Conservation (phyloP, 2,888 invertebrate genomes). For the Dendrolimus houi region DNA sequence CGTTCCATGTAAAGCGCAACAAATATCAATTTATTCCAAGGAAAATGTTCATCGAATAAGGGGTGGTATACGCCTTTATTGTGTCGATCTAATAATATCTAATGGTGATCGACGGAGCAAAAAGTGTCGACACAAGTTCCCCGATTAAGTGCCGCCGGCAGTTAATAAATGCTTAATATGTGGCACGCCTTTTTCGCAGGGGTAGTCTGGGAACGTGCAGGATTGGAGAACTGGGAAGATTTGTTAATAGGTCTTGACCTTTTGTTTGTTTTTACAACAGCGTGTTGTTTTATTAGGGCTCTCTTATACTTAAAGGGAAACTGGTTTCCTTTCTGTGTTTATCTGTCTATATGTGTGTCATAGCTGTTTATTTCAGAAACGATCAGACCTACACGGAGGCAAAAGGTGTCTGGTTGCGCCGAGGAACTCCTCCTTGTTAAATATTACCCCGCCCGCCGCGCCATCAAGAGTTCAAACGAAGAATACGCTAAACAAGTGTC, state of each 20-base stretch:
- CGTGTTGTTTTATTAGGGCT: too few species aligned
- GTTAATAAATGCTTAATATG: conserved; percentile 25
- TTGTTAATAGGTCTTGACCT: not conserved
- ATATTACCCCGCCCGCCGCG: too few species aligned
- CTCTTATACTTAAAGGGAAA: too few species aligned
- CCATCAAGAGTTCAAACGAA: too few species aligned
- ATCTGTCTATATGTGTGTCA: too few species aligned
- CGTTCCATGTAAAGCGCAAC: conserved; percentile 2
- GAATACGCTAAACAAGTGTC: too few species aligned
- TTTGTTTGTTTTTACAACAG: too few species aligned
- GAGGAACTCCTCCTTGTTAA: too few species aligned
- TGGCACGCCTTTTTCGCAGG: conserved; percentile 1
- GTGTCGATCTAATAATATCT: conserved; percentile 27
- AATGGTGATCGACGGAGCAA: conserved; percentile 42
- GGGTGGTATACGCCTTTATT: conserved; percentile 15
- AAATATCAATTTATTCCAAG: not conserved
- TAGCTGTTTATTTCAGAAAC: too few species aligned
- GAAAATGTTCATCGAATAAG: not conserved
- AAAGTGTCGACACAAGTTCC: conserved; percentile 37
- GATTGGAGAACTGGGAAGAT: not conserved
- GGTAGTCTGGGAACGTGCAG: not conserved
- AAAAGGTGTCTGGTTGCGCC: too few species aligned
- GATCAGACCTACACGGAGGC: too few species aligned
- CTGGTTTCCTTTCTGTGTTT: too few species aligned
- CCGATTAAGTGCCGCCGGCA: conserved; percentile 30